These are phyloP conservation scores for Scomberomorus guttatus DNA, from an alignment of 2,797 vertebrate species.

Conservation along the genomic window DNA sequence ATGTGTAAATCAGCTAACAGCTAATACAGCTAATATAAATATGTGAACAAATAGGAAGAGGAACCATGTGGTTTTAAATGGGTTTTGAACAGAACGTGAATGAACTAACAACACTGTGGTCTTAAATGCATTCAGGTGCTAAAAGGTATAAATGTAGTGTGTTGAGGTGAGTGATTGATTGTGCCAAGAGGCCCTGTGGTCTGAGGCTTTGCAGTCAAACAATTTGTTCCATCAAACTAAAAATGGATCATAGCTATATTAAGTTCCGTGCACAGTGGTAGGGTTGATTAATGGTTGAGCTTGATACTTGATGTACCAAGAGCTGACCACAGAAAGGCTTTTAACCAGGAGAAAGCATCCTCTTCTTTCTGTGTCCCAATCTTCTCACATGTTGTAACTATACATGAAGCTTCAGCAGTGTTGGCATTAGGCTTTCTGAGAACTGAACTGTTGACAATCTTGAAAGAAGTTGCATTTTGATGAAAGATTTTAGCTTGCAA, in stretches of 20 bases:
- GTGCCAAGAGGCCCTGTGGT: slow-evolving; percentile 11
- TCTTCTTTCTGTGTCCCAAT: too few species aligned
- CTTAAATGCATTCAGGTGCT: background rate
- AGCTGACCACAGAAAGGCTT: background rate
- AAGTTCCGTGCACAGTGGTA: background rate
- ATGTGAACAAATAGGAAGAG: background rate
- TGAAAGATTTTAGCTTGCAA: too few species aligned
- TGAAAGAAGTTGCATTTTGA: too few species aligned
- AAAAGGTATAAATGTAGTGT: background rate
- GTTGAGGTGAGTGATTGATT: background rate
- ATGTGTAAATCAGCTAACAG: slow-evolving; percentile 29
- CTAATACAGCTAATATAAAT: slow-evolving; percentile 26
- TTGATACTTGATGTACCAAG: background rate
- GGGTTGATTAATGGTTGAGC: background rate
- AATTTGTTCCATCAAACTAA: background rate
- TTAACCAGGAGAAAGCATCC: background rate
- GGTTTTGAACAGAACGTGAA: background rate
- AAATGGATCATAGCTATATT: background rate
- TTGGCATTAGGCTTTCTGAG: too few species aligned
- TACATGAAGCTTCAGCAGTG: too few species aligned
- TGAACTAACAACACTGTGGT: background rate
- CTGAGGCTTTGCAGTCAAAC: background rate
- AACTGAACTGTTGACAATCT: too few species aligned
- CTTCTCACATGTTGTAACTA: too few species aligned
- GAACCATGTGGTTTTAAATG: slow-evolving; percentile 9